phyloP scores from a whole-genome alignment of 2,888 invertebrate genomes.

The Amblyjoppa fuscipennis region DNA sequence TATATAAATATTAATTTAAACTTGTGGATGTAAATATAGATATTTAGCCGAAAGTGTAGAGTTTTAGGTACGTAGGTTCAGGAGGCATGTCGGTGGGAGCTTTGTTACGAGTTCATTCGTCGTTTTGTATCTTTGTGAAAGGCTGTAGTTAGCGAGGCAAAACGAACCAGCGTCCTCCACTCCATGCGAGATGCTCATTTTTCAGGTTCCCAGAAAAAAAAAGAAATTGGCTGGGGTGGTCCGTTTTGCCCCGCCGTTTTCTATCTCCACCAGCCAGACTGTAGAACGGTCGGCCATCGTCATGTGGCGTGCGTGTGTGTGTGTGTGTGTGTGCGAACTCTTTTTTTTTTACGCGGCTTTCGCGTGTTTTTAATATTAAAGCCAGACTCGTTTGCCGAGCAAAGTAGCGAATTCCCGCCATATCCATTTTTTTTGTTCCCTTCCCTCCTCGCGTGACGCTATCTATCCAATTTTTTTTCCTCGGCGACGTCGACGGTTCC shows the following conservation, averaged over 20 bases:
- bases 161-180: no score
- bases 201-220: no score
- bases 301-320: background rate
- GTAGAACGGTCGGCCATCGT: background rate
- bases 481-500: constrained; percentile 4
- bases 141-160: background rate
- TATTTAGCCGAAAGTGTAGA: background rate
- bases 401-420: constrained; percentile 1
- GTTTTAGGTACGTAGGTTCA: constrained; percentile 18
- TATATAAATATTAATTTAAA: background rate
- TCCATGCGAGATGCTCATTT: no score
- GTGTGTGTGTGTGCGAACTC: constrained; percentile 8
- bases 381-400: constrained; percentile 19
- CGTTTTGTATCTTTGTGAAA: constrained; percentile 30
- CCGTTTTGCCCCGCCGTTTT: background rate
- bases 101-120: constrained; percentile 19
- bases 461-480: constrained; percentile 24
- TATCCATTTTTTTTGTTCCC: background rate
- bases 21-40: background rate
- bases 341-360: constrained; percentile 28
- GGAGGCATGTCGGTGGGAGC: constrained; percentile 19
- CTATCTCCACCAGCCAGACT: background rate
- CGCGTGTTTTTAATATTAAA: constrained; percentile 37
- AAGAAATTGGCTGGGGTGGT: no score
- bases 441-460: constrained; percentile 19